Percentiles rank a stretch among this genome's conserved stretches.
These are phyloP conservation scores for Schizaphis graminum DNA, from an alignment of 2,888 invertebrate species.

Conservation along the genomic window DNA sequence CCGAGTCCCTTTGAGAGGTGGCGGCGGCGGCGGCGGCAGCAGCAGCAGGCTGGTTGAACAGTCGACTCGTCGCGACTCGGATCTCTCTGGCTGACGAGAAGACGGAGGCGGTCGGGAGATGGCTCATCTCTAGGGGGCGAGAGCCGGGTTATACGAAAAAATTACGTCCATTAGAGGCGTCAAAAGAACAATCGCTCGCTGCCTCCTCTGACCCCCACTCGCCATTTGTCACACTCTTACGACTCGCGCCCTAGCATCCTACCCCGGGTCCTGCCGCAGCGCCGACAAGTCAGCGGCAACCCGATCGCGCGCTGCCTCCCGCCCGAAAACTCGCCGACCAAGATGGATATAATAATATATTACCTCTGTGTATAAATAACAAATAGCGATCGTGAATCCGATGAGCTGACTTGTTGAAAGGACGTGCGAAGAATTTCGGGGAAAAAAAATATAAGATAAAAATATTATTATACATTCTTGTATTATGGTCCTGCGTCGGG, in stretches of 20 bases:
- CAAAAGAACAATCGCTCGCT: slow-evolving; percentile 17
- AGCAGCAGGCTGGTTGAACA: not conserved
- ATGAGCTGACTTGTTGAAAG: not conserved
- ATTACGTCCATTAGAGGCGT: slow-evolving; percentile 50
- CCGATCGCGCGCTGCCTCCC: not conserved
- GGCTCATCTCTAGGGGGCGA: not conserved
- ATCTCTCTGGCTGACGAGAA: not conserved
- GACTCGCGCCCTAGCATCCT: not conserved
- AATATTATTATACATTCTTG: not conserved
- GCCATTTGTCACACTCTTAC: slow-evolving; percentile 12
- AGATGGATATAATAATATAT: not conserved
- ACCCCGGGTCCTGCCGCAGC: not conserved
- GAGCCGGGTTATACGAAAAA: slow-evolving; percentile 10
- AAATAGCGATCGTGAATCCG: not conserved
- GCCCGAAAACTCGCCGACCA: not conserved
- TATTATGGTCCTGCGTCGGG: not conserved
- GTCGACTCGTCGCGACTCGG: slow-evolving; percentile 7
- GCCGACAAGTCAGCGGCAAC: not conserved
- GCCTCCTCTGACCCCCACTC: not conserved
- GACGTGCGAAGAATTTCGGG: not conserved
- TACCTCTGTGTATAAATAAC: not conserved
- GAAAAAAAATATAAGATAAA: not conserved
- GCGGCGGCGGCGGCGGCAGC: not conserved
- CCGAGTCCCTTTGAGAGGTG: slow-evolving; percentile 19
- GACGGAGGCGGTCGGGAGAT: not conserved